Percentiles rank a stretch among this genome's conserved stretches.
Evolutionary conservation across 2,113 vertebrate genomes (phyloP).

Genomic region (Sylvilagus bachmani): DNA sequence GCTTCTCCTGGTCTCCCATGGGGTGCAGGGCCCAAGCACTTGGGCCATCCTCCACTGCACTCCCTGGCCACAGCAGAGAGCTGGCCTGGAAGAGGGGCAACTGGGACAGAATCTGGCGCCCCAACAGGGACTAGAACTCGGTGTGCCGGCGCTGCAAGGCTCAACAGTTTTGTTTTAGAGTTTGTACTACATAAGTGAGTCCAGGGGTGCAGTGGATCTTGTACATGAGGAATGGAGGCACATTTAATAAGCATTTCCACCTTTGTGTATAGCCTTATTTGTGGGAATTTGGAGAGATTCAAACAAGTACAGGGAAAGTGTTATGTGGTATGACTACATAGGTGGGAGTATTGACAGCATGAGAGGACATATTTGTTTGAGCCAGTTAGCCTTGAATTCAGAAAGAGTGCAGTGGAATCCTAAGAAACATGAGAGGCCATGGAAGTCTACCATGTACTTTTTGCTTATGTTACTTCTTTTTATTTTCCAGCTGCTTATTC

Average conservation of each 20-base stretch:
- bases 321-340: neutral
- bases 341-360: neutral
- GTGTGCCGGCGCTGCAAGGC: too few relatives aligned
- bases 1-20: too few relatives aligned
- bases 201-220: too few relatives aligned
- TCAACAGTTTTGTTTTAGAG: slow-evolving; percentile 42
- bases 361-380: neutral
- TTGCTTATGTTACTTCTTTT: neutral
- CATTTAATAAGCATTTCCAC: too few relatives aligned
- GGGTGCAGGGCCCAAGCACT: too few relatives aligned
- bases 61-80: too few relatives aligned
- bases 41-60: too few relatives aligned
- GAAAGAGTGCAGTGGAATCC: neutral
- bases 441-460: neutral
- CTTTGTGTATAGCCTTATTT: neutral
- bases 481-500: neutral
- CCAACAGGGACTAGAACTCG: too few relatives aligned
- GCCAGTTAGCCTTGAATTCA: neutral
- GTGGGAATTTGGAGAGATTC: neutral
- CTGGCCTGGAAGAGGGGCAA: too few relatives aligned
- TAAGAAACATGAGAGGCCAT: neutral
- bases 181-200: neutral
- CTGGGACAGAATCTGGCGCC: too few relatives aligned
- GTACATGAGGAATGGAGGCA: neutral
- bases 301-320: neutral